These are phyloP conservation scores for Tetraneura akinire DNA, from an alignment of 1,140 invertebrate species.

Conservation along the genomic window DNA sequence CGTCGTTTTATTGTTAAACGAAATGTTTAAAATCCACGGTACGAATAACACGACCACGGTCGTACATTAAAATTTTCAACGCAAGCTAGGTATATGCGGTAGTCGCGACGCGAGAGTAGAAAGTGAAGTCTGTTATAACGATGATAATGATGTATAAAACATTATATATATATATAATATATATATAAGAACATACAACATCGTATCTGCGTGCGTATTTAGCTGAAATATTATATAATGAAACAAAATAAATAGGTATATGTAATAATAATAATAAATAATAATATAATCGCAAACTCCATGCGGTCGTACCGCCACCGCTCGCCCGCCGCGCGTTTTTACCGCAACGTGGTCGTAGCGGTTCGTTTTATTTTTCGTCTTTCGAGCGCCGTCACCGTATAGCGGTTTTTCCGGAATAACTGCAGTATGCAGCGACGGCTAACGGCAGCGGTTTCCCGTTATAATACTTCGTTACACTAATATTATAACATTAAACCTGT, in stretches of 20 bases:
- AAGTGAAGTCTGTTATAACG: constrained; percentile 13
- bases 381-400: neutral
- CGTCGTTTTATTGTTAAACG: too few species aligned
- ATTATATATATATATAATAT: neutral
- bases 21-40: too few species aligned
- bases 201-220: constrained; percentile 5
- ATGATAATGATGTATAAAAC: too few species aligned
- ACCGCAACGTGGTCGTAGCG: neutral
- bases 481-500: too few species aligned
- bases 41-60: too few species aligned
- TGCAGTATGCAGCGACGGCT: neutral
- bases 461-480: neutral
- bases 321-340: neutral
- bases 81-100: too few species aligned
- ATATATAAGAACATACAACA: too few species aligned
- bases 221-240: constrained; percentile 18
- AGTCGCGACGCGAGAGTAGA: too few species aligned
- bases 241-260: too few species aligned
- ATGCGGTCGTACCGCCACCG: neutral
- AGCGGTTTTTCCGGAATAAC: constrained; percentile 10
- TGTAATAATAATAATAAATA: neutral
- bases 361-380: neutral
- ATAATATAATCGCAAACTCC: neutral
- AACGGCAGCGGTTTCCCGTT: constrained; percentile 7
- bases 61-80: too few species aligned